Evolutionary conservation across 2,113 vertebrate genomes (phyloP).

Genomic region (Uria lomvia): DNA sequence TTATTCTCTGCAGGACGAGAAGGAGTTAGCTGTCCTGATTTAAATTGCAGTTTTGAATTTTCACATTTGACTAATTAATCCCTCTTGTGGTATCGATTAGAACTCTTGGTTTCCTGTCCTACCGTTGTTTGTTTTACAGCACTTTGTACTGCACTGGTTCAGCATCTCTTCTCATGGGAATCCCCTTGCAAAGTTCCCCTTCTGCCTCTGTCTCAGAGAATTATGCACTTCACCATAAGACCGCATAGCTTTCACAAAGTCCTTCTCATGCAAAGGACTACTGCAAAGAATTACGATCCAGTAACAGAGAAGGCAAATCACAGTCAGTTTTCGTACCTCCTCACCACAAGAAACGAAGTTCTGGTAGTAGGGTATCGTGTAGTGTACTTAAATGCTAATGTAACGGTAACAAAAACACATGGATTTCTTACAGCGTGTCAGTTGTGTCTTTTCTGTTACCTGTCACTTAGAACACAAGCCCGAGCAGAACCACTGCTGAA

Average conservation of each 20-base stretch:
- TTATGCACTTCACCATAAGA: not conserved
- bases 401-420: not conserved
- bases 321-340: not conserved
- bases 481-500: not conserved
- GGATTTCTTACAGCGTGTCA: not conserved
- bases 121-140: constrained; percentile 42
- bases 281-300: not conserved
- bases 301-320: not conserved
- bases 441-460: not conserved
- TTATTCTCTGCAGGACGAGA: not conserved
- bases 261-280: not conserved
- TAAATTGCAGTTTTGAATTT: constrained; percentile 16
- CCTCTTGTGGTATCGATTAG: not conserved
- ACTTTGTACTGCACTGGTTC: not conserved
- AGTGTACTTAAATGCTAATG: not conserved
- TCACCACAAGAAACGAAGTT: not conserved
- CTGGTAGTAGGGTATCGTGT: not conserved
- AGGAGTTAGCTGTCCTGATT: constrained; percentile 11
- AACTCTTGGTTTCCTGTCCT: constrained; percentile 32
- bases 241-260: not conserved
- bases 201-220: not conserved
- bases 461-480: not conserved
- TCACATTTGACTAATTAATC: constrained; percentile 39
- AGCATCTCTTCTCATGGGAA: constrained; percentile 14
- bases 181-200: constrained; percentile 59